Conservation (phyloP, 2,888 invertebrate genomes). For the Nomada fucata region DNA sequence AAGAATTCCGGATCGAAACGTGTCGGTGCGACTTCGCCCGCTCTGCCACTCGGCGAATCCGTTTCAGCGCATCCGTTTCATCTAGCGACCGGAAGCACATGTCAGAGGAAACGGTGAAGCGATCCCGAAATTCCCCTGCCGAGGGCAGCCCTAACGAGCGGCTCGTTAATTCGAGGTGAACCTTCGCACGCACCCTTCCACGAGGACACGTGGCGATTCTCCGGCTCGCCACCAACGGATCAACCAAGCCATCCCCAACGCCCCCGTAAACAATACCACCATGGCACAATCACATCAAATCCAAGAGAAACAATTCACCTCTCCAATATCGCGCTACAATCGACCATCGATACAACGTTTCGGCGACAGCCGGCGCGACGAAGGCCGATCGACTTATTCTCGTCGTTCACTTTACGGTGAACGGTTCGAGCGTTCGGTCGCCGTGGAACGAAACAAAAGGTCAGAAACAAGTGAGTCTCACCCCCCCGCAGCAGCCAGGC, state of each 20-base stretch:
- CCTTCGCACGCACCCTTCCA: conserved; percentile 2
- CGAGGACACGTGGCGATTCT: conserved; percentile 40
- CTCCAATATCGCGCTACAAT: neutral
- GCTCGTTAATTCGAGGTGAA: conserved; percentile 28
- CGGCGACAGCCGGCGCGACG: too few species aligned
- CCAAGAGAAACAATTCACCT: neutral
- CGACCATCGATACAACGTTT: neutral
- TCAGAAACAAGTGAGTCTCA: conserved; percentile 54
- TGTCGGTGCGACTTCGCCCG: neutral
- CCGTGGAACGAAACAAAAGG: neutral
- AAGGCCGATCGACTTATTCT: too few species aligned
- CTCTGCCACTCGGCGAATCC: conserved; percentile 22
- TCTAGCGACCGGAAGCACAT: neutral
- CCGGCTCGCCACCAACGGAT: conserved; percentile 1
- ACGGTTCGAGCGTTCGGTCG: neutral
- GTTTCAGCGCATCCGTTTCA: neutral
- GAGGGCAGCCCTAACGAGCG: conserved; percentile 20
- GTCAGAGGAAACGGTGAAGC: neutral
- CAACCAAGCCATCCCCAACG: neutral
- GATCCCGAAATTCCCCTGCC: conserved; percentile 20
- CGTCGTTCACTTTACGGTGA: too few species aligned
- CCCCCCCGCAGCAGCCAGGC: conserved; percentile 67
- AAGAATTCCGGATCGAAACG: neutral
- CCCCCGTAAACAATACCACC: conserved; percentile 4
- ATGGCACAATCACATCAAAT: neutral